Evolutionary conservation across 1,140 invertebrate genomes (phyloP).

Genomic region (Bilobella aurantiaca): DNA sequence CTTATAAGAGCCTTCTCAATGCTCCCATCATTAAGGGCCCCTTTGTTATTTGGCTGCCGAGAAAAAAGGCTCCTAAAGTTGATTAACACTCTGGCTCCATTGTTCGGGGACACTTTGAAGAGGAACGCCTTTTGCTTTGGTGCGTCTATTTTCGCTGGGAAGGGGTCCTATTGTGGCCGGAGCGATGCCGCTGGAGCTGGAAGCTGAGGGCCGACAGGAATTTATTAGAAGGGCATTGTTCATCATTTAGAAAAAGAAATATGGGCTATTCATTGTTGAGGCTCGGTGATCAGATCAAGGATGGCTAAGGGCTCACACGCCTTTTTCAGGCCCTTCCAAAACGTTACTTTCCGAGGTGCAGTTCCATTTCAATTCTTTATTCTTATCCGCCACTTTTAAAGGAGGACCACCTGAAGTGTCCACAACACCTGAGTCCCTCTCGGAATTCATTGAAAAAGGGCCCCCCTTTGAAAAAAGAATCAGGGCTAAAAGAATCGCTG

Average conservation of each 20-base stretch:
- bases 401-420: slow-evolving; percentile 28
- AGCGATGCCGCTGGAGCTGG: not conserved
- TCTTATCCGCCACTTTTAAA: slow-evolving; percentile 10
- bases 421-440: slow-evolving; percentile 30
- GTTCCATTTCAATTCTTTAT: slow-evolving; percentile 18
- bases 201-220: too few species aligned
- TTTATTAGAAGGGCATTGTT: slow-evolving; percentile 31
- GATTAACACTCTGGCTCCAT: not conserved
- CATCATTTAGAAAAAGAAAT: slow-evolving; percentile 16
- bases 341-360: slow-evolving; percentile 18
- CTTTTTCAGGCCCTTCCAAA: slow-evolving; percentile 13
- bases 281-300: not conserved
- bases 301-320: not conserved
- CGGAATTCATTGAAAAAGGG: not conserved
- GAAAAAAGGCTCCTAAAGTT: not conserved
- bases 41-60: not conserved
- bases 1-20: too few species aligned
- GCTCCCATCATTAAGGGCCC: too few species aligned
- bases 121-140: not conserved
- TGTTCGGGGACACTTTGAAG: not conserved
- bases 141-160: not conserved
- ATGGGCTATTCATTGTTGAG: not conserved
- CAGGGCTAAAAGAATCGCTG: too few species aligned
- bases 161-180: not conserved
- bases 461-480: too few species aligned